Percentiles rank a stretch among this genome's conserved stretches.
Conservation (phyloP, 2,888 invertebrate genomes). For the Eumacrocentrus americanus region DNA sequence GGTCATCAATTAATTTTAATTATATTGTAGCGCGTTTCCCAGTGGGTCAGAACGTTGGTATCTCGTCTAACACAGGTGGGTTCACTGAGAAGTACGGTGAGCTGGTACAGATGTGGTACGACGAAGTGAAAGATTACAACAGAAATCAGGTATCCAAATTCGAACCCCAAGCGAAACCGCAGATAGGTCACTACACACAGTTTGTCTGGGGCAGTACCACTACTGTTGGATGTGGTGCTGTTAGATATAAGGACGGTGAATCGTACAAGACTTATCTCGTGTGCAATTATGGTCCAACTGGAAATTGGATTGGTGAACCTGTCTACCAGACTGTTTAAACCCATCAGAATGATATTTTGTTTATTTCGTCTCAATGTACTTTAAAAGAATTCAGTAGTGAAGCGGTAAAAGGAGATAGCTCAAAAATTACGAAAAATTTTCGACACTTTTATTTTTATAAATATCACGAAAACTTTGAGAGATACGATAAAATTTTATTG, state of each 20-base stretch:
- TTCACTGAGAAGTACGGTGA: not conserved
- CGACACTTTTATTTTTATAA: too few relatives aligned
- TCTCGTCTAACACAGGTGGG: not conserved
- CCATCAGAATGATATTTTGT: too few relatives aligned
- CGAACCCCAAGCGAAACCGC: not conserved
- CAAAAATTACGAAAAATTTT: too few relatives aligned
- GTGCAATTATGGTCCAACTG: constrained; percentile 62
- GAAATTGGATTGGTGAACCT: constrained; percentile 50
- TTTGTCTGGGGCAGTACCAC: constrained; percentile 63
- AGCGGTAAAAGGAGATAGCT: too few relatives aligned
- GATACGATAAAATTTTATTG: too few relatives aligned
- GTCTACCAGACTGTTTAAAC: constrained; percentile 54
- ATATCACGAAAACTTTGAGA: too few relatives aligned
- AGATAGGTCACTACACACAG: constrained; percentile 61
- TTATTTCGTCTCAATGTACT: too few relatives aligned
- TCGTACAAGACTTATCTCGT: constrained; percentile 50
- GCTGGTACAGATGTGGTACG: constrained; percentile 55
- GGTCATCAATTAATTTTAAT: too few relatives aligned
- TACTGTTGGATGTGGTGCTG: constrained; percentile 62
- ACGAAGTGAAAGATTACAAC: constrained; percentile 53
- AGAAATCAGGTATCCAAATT: constrained; percentile 21
- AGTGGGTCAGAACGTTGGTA: constrained; percentile 39
- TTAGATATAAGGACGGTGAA: constrained; percentile 47
- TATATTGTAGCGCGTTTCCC: too few relatives aligned
- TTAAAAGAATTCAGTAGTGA: too few relatives aligned